phyloP scores from a whole-genome alignment of 2,888 invertebrate genomes.

The Drosophila rubida region DNA sequence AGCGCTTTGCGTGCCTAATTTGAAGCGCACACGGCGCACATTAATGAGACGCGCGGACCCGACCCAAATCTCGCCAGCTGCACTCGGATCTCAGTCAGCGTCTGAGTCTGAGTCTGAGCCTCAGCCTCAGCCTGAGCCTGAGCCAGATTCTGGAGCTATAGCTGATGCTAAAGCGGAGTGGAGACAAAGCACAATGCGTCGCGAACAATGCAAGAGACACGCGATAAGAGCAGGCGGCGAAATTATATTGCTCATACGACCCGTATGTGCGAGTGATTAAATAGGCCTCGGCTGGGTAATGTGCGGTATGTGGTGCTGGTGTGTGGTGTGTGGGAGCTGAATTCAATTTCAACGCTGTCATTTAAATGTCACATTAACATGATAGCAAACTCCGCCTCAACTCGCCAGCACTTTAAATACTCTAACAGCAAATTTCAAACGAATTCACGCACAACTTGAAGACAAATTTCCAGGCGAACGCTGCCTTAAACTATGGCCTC shows the following conservation, averaged over 20 bases:
- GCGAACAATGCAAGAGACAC: slow-evolving; percentile 24
- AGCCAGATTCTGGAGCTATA: not conserved
- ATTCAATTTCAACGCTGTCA: slow-evolving; percentile 56
- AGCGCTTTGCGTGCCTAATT: slow-evolving; percentile 74
- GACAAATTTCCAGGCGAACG: too few species aligned
- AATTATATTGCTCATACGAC: slow-evolving; percentile 48
- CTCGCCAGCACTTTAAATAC: slow-evolving; percentile 6
- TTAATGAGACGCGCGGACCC: slow-evolving; percentile 56
- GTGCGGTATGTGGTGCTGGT: not conserved
- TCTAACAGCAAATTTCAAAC: slow-evolving; percentile 2
- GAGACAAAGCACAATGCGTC: not conserved
- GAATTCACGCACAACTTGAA: not conserved
- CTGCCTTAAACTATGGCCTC: too few species aligned
- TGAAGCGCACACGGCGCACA: slow-evolving; percentile 73
- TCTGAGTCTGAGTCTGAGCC: too few species aligned
- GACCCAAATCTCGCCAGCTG: slow-evolving; percentile 18
- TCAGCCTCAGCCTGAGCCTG: too few species aligned
- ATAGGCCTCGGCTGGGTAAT: slow-evolving; percentile 17
- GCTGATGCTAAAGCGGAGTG: not conserved
- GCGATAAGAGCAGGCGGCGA: not conserved
- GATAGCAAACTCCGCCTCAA: slow-evolving; percentile 1
- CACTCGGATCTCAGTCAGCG: too few species aligned
- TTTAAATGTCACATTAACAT: slow-evolving; percentile 58
- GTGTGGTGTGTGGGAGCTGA: slow-evolving; percentile 17
- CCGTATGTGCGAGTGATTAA: slow-evolving; percentile 59